A percentile compares a stretch with the other conserved stretches of the same genome.
phyloP scores from a whole-genome alignment of 1,140 invertebrate genomes.

The Matsumurasca onukii region DNA sequence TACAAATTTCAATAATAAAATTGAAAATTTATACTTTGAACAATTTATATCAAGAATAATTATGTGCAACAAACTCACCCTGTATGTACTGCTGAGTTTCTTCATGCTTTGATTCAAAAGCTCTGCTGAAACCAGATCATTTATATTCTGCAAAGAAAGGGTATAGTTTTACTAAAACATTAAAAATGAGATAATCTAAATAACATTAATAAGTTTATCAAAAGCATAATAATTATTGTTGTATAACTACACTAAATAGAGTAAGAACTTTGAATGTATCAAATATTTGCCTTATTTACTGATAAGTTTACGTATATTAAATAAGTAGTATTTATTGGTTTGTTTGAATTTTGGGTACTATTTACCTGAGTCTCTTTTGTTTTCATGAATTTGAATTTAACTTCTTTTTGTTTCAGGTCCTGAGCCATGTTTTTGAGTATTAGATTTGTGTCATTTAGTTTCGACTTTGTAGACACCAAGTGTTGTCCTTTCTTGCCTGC shows the following conservation, averaged over 20 bases:
- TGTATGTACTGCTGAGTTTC: not conserved
- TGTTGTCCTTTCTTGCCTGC: not conserved
- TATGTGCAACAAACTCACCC: too few species aligned
- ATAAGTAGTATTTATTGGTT: too few species aligned
- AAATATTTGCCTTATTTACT: too few species aligned
- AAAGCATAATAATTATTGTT: too few species aligned
- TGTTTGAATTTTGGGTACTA: not conserved
- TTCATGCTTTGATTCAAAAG: slow-evolving; percentile 10
- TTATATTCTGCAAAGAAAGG: slow-evolving; percentile 7
- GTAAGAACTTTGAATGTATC: too few species aligned
- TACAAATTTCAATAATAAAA: too few species aligned
- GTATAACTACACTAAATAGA: too few species aligned
- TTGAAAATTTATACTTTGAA: too few species aligned
- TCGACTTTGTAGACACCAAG: not conserved
- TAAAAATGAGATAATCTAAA: too few species aligned
- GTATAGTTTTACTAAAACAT: not conserved
- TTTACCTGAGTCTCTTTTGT: not conserved
- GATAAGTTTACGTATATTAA: too few species aligned
- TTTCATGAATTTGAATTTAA: not conserved
- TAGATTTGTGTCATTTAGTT: slow-evolving; percentile 2
- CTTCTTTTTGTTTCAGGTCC: slow-evolving; percentile 15
- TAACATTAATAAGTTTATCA: too few species aligned
- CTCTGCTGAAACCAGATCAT: slow-evolving; percentile 6
- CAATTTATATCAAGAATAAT: too few species aligned
- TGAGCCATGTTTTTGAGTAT: not conserved